Evolutionary conservation across 2,797 vertebrate species (phyloP).

Genomic region (Falco columbarius): DNA sequence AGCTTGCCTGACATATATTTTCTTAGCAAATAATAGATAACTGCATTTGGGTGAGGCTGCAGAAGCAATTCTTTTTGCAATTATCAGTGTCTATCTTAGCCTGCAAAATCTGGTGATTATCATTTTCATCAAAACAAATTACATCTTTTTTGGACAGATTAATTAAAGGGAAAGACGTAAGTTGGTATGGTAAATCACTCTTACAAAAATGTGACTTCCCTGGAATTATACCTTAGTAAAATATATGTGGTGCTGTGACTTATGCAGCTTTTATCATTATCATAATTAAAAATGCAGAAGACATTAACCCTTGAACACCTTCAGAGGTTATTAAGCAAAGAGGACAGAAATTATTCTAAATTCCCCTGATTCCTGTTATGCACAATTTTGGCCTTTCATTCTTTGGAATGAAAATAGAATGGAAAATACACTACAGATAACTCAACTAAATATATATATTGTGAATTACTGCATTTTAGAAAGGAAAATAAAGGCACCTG

Average conservation of each 20-base stretch:
- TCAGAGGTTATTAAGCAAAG: neutral
- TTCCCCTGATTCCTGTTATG: neutral
- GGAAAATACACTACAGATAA: neutral
- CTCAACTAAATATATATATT: neutral
- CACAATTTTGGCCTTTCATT: neutral
- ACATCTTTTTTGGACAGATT: slow-evolving; percentile 22
- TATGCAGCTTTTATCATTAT: neutral
- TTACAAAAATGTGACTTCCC: slow-evolving; percentile 8
- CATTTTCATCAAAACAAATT: slow-evolving; percentile 2
- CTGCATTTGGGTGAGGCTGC: neutral
- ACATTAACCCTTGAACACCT: neutral
- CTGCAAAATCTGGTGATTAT: slow-evolving; percentile 1
- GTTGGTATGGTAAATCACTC: neutral
- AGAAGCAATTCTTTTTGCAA: neutral
- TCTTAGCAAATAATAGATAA: neutral
- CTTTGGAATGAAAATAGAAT: neutral
- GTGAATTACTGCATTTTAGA: neutral
- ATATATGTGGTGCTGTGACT: neutral
- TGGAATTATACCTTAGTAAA: neutral
- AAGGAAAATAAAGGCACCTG: neutral
- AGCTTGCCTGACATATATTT: rapidly evolving
- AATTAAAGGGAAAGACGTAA: slow-evolving; percentile 3
- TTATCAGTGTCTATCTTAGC: neutral
- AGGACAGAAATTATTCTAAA: neutral
- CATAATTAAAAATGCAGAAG: slow-evolving; percentile 16